Base-by-base conservation (phyloP, 2,113 vertebrate species). In the Chamaetylas fuelleborni region DNA sequence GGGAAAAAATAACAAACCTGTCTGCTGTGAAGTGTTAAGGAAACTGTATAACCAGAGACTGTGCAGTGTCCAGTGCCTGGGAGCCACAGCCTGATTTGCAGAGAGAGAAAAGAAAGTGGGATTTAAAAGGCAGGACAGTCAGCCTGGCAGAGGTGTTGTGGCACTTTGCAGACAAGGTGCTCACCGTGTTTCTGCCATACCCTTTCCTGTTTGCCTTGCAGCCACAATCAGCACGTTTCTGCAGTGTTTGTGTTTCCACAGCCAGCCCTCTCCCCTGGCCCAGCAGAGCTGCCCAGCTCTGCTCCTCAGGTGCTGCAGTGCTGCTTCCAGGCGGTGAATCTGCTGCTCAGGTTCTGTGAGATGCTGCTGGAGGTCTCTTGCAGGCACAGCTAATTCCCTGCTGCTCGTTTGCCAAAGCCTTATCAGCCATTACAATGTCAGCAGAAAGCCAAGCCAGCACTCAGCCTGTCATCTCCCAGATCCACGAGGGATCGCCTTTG, bases 121-220 rank as follows among this genome's bases (percentile, higher is more conserved):
- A 36, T 85, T 89, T 24, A 45, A 26, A 65, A 85, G 29, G 62
- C 5, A 9, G 42, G 29, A 14, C 36, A 81, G 36, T 23, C 40
- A 73, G 25, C 45, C 70, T 42, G 29, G 70, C 36, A 42, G 34
- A 14, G 25, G 19, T 2, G 7, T 2, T 57, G n/a, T 60, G 87
- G 47, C 40, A 22, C 38, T 33, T 8, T 9, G 31, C 72, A 51
- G 51, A 12, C 11, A 20, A 56, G 61, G 19, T 40, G 14, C 14
- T 58, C 0, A 0, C 56, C 56, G 7, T n/a, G 51, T 54, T 85
- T 66, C 50, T 72, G 34, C 36, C 6, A 0, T 6, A 5, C 8
- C 0, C 22, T 12, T 69, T n/a, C 47, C 31, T 45, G 20, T 36
- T 51, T 60, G 23, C 42, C 25, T 57, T 26, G 19, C 36, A 67